phyloP scores from a whole-genome alignment of 1,140 invertebrate genomes.

The Pachypeltis micranthus region DNA sequence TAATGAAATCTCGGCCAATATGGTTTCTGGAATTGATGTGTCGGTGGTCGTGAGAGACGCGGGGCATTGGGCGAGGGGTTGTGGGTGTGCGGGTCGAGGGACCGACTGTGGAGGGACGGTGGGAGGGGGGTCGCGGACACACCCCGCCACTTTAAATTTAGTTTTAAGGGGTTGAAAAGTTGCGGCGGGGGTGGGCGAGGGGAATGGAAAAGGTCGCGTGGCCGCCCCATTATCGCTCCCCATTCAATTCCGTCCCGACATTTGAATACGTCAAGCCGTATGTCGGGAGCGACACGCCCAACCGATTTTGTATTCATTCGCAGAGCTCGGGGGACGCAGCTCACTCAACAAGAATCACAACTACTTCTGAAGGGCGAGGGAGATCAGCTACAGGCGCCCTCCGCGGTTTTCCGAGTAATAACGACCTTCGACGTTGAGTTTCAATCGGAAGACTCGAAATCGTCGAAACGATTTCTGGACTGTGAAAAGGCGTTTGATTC shows the following conservation, averaged over 20 bases:
- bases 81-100: slow-evolving; percentile 11
- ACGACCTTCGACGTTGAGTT: too few relatives aligned
- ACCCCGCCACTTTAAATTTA: slow-evolving; percentile 25
- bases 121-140: background rate
- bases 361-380: too few relatives aligned
- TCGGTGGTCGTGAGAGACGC: slow-evolving; percentile 9
- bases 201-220: slow-evolving; percentile 17
- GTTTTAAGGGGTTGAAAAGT: slow-evolving; percentile 22
- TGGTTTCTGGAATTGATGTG: slow-evolving; percentile 28
- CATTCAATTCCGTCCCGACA: background rate
- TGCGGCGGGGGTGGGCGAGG: background rate
- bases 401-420: too few relatives aligned
- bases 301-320: slow-evolving; percentile 13
- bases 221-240: slow-evolving; percentile 10
- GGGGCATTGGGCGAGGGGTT: slow-evolving; percentile 10
- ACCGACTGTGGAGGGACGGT: background rate
- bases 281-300: slow-evolving; percentile 6
- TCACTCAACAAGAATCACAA: background rate
- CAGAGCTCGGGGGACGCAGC: background rate
- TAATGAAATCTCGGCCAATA: slow-evolving; percentile 28
- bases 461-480: too few relatives aligned
- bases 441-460: too few relatives aligned
- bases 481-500: too few relatives aligned
- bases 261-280: slow-evolving; percentile 15
- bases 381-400: too few relatives aligned